Evolutionary conservation across 2,113 vertebrate species (phyloP).

Genomic region (Podilymbus podiceps): DNA sequence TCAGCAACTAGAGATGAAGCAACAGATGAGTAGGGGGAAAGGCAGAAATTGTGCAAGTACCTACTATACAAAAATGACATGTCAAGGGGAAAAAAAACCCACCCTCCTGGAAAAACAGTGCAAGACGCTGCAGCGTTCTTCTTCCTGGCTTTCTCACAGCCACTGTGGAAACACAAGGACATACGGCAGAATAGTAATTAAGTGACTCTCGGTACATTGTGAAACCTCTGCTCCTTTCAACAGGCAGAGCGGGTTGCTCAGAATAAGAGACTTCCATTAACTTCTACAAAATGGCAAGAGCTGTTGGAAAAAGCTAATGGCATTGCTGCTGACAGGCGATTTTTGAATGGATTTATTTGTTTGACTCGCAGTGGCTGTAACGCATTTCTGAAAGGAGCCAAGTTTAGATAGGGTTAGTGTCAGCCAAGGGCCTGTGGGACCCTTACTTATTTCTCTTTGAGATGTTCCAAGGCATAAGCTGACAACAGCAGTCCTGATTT

Average conservation of each 20-base stretch:
- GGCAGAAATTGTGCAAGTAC: not conserved
- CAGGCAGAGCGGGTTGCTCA: not conserved
- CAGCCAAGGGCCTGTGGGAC: conserved; percentile 24
- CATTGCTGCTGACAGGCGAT: not conserved
- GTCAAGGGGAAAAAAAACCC: not conserved
- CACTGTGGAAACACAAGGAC: not conserved
- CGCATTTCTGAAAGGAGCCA: not conserved
- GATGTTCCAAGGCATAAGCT: not conserved
- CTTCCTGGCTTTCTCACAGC: not conserved
- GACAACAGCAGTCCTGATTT: not conserved
- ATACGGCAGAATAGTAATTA: not conserved
- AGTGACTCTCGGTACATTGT: not conserved
- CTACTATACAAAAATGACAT: not conserved
- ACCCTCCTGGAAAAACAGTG: not conserved
- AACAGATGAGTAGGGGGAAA: not conserved
- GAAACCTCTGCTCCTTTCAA: not conserved
- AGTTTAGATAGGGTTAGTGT: conserved; percentile 11
- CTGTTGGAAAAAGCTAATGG: not conserved
- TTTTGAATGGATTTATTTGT: conserved; percentile 9
- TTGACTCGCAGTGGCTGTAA: conserved; percentile 12
- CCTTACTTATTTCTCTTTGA: conserved; percentile 31
- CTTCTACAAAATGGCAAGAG: not conserved
- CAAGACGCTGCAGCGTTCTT: not conserved
- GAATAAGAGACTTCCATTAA: not conserved
- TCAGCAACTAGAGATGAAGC: not conserved